Evolutionary conservation across 2,113 vertebrate genomes (phyloP).

Genomic region (Coreoperca whiteheadi): DNA sequence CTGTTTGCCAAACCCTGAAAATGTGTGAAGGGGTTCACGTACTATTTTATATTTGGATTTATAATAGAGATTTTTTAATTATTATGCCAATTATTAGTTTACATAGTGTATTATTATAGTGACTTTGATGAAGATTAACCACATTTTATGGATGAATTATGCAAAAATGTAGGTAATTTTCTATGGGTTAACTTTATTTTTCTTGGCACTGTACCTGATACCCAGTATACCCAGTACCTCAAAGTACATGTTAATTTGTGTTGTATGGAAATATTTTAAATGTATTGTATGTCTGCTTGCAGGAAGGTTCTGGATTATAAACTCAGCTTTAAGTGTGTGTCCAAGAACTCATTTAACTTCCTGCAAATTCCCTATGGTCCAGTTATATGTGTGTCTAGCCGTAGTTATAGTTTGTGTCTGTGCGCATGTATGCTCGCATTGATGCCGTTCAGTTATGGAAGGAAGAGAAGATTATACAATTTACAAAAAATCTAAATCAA

Average conservation of each 20-base stretch:
- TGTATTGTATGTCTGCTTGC: not conserved
- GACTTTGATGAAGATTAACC: not conserved
- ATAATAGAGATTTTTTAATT: not conserved
- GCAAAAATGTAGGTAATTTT: no score
- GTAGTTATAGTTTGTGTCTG: not conserved
- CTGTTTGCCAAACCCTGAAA: no score
- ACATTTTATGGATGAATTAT: no score
- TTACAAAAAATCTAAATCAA: not conserved
- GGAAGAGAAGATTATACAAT: not conserved
- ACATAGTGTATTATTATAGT: not conserved
- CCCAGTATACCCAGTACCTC: not conserved
- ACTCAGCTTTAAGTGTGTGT: not conserved
- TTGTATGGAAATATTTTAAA: not conserved
- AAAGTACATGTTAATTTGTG: not conserved
- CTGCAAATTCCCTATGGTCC: not conserved
- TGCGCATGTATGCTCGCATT: not conserved
- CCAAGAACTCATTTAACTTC: conserved; percentile 2
- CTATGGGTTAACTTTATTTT: no score
- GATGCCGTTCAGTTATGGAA: not conserved
- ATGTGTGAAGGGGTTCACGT: not conserved
- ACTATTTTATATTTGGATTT: not conserved
- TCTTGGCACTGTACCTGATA: no score
- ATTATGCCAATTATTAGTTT: not conserved
- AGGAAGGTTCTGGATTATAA: conserved; percentile 18
- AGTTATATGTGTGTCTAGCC: no score